A percentile compares a stretch with the other conserved stretches of the same genome.
These are phyloP conservation scores for Xenops minutus DNA, from an alignment of 2,797 vertebrate species.

Conservation along the genomic window DNA sequence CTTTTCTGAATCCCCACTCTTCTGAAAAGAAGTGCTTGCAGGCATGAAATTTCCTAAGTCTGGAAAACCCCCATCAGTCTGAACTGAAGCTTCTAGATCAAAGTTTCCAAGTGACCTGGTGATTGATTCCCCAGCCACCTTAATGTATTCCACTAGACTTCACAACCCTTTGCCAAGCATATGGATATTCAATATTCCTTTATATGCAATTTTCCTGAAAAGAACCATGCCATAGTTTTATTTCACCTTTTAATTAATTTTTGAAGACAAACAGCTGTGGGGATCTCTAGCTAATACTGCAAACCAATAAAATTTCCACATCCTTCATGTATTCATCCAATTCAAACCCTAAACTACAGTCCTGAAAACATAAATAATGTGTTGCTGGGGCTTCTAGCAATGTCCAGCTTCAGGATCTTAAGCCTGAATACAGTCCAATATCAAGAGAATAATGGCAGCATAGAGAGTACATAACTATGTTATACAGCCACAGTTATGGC, in stretches of 20 bases:
- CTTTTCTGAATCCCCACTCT: not conserved
- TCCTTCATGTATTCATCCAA: accelerated
- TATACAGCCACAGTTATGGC: not conserved
- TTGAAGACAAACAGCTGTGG: not conserved
- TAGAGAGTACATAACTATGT: accelerated
- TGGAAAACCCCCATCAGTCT: not conserved
- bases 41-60: not conserved
- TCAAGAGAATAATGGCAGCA: not conserved
- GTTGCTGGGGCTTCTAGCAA: not conserved
- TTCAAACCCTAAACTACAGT: not conserved
- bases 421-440: not conserved
- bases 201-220: not conserved
- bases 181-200: not conserved
- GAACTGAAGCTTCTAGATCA: not conserved
- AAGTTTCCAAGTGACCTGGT: not conserved
- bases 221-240: not conserved
- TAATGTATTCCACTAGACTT: not conserved
- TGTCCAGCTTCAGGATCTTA: not conserved
- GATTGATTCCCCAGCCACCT: not conserved
- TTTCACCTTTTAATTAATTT: not conserved
- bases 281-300: not conserved
- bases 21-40: not conserved
- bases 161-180: not conserved
- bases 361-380: not conserved
- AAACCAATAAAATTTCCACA: not conserved